phyloP scores from a whole-genome alignment of 2,888 invertebrate species.

The Phaedon cochleariae region DNA sequence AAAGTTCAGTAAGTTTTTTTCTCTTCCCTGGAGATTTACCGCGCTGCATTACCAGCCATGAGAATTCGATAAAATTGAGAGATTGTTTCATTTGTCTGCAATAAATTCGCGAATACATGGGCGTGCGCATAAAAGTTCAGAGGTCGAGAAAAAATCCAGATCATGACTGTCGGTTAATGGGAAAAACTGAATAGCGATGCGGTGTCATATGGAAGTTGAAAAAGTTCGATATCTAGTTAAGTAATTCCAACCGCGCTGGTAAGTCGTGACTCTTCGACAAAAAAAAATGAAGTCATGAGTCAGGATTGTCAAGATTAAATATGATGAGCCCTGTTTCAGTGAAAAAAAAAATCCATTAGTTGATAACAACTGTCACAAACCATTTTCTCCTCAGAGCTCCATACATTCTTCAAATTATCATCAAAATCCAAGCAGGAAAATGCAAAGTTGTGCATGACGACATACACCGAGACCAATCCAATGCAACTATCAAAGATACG shows the following conservation, averaged over 20 bases:
- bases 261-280: neutral
- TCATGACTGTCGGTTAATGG: slow-evolving; percentile 1
- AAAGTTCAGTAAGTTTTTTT: slow-evolving; percentile 21
- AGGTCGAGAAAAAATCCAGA: slow-evolving; percentile 8
- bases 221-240: neutral
- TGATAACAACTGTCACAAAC: too few species aligned
- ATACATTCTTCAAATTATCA: too few species aligned
- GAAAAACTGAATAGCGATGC: slow-evolving; percentile 1
- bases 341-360: too few species aligned
- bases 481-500: too few species aligned
- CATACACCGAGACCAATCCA: too few species aligned
- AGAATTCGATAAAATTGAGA: slow-evolving; percentile 31
- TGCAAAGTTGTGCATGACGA: too few species aligned
- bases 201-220: neutral
- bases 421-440: too few species aligned
- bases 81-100: slow-evolving; percentile 28
- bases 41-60: slow-evolving; percentile 20
- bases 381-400: too few species aligned
- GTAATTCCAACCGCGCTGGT: neutral
- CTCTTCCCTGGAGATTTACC: slow-evolving; percentile 20
- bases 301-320: neutral
- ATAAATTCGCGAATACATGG: slow-evolving; percentile 23
- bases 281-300: neutral
- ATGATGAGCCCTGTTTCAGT: neutral
- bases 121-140: slow-evolving; percentile 5